Evolutionary conservation across 2,113 vertebrate species (phyloP).

Genomic region (Sylvilagus bachmani): DNA sequence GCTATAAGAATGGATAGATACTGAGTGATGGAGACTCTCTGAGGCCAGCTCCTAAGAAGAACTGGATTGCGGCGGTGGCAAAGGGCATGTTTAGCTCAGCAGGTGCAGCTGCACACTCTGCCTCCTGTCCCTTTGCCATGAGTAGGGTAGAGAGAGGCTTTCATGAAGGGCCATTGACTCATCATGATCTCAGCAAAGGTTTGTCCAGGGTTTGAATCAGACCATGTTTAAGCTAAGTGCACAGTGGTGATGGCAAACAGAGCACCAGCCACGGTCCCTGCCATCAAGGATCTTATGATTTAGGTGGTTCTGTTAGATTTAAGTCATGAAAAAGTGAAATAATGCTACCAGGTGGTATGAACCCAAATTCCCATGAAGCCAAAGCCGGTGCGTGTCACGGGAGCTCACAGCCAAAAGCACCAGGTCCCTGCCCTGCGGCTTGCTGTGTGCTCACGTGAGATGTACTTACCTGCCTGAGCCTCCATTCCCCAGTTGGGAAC

Average conservation of each 20-base stretch:
- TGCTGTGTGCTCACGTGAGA: neutral
- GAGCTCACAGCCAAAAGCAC: neutral
- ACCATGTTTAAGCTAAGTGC: accelerated
- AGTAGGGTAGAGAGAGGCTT: neutral
- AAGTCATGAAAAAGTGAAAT: neutral
- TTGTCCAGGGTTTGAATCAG: neutral
- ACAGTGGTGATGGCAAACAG: neutral
- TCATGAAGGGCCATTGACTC: neutral
- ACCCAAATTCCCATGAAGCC: neutral
- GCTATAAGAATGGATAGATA: neutral
- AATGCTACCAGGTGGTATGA: neutral
- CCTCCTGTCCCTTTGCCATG: neutral
- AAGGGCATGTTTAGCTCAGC: neutral
- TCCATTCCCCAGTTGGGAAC: neutral
- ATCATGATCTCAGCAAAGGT: neutral
- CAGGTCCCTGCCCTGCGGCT: neutral
- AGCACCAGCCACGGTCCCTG: neutral
- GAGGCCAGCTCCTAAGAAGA: neutral
- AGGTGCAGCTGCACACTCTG: neutral
- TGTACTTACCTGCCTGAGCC: neutral
- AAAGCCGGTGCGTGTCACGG: neutral
- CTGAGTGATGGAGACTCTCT: neutral
- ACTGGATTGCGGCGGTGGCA: neutral
- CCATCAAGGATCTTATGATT: neutral
- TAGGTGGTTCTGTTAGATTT: neutral